phyloP scores from a whole-genome alignment of 2,113 vertebrate genomes.

The Potamarius usumacintae region DNA sequence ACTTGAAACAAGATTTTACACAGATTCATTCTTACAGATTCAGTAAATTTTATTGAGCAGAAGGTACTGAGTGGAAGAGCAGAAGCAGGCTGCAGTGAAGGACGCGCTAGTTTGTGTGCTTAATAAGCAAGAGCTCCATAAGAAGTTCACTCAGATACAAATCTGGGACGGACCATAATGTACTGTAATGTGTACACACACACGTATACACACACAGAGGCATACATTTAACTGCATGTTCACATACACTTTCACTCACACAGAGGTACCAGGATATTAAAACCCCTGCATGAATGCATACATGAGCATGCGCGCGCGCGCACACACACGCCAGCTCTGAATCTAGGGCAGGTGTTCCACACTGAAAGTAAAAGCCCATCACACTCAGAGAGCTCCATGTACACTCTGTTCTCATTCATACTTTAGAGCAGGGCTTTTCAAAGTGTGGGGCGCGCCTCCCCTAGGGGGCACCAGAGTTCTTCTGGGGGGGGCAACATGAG shows the following conservation, averaged over 20 bases:
- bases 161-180: conserved; percentile 55
- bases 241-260: conserved; percentile 5
- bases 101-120: conserved; percentile 36
- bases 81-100: conserved; percentile 44
- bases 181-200: conserved; percentile 30
- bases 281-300: neutral
- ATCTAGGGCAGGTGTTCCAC: conserved; percentile 34
- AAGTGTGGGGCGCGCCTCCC: too few relatives aligned
- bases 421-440: too few relatives aligned
- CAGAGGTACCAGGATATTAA: neutral
- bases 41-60: neutral
- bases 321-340: neutral
- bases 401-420: conserved; percentile 17
- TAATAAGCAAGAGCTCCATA: conserved; percentile 62
- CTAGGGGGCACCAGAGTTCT: too few relatives aligned
- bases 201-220: conserved; percentile 23
- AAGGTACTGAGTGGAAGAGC: neutral
- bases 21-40: neutral
- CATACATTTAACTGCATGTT: conserved; percentile 22
- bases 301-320: neutral
- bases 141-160: conserved; percentile 54
- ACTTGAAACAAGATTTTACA: neutral
- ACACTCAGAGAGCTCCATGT: neutral
- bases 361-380: conserved; percentile 25
- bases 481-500: too few relatives aligned